Evolutionary conservation across 2,888 invertebrate species (phyloP), one percentile per base, ranked within the genome.

Genomic region (Orthonychiurus folsomi): DNA sequence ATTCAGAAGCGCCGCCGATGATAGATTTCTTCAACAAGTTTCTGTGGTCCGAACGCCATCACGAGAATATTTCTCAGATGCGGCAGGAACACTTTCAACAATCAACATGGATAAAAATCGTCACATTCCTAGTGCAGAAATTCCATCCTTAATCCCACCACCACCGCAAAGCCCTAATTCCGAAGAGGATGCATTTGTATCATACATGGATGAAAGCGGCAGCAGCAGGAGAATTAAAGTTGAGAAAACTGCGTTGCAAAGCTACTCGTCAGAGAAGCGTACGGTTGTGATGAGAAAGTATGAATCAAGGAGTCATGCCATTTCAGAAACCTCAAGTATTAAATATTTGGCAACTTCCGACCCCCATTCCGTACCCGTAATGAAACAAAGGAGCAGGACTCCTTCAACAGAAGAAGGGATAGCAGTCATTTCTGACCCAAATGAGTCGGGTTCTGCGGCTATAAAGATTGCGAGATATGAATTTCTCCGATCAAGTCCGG

Each of bases 391-490:
- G 24, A 62, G 62, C 26, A 24, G 57, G 47, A 62, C 66, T 9
- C 64, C 66, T 3, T 66, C 66, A 2, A 62, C 61, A 21, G 67
- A 67, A 20, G 37, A 37, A 9, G n/a, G n/a, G n/a, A n/a, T n/a
- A n/a, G n/a, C n/a, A n/a, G n/a, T n/a, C n/a, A n/a, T n/a, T n/a
- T n/a, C n/a, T n/a, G n/a, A n/a, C n/a, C n/a, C 23, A n/a, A 2
- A 24, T 25, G 2, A 50, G 50, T n/a, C 9, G 20, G 21, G 47
- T 1, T 20, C 15, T 15, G 37, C 56, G 37, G 55, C 56, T 23
- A 61, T 23, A 26, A 62, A 62, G 56, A 61, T 65, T 26, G 69
- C 69, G 5, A 71, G 68, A 59, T 71, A 67, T 58, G 71, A 71
- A 59, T 68, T 69, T 59, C 58, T 71, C 27, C 67, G 71, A 37